Evolutionary conservation across 2,888 invertebrate genomes (phyloP), one percentile per base, ranked within the genome.

Genomic region (Synergus umbraculus): DNA sequence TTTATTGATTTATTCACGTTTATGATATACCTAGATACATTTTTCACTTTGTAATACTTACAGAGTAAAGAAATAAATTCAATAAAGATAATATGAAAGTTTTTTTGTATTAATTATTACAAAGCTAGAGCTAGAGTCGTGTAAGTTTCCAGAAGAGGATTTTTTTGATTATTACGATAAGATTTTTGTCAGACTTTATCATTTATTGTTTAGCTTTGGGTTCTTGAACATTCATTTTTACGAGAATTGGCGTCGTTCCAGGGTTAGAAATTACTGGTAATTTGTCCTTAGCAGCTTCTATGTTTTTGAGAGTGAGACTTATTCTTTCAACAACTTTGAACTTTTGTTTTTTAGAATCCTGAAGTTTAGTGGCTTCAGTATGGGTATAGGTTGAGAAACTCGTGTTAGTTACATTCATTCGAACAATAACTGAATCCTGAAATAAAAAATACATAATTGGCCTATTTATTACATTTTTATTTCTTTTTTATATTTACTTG

Each of bases 361-460:
- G 43, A 1, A 66, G 60, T 0, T 80, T 9, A 0, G 78, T 80
- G 0, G 77, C 86, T 2, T 81, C 84, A 3, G 63, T 65, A 29
- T 82, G 67, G 0, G 85, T 54, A 43, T 69, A 49, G 15, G 86
- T 81, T 8, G 67, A 81, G 41, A 85, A 85, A 10, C 78, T 80
- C 15, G 60, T 65, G 15, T 85, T 82, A 15, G 80, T 79, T 1
- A 86, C 76, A 2, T 49, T 77, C 44, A 76, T 76, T 15, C 41
- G n/a, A 9, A 15, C 49, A 22, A 46, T 66, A 7, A 64, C 37
- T 18, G 64, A 77, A 2, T 65, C 41, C 64, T 77, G 15, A 54
- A 77, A 65, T 13, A 18, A 12, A 7, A 10, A 54, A 76, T 5
- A 43, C 1, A 76, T 60, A 18, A 60, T 5, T 22, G 18, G 44